Percentiles rank a stretch among this genome's conserved stretches.
phyloP scores from a whole-genome alignment of 2,797 vertebrate genomes.

The Tragopan temminckii region DNA sequence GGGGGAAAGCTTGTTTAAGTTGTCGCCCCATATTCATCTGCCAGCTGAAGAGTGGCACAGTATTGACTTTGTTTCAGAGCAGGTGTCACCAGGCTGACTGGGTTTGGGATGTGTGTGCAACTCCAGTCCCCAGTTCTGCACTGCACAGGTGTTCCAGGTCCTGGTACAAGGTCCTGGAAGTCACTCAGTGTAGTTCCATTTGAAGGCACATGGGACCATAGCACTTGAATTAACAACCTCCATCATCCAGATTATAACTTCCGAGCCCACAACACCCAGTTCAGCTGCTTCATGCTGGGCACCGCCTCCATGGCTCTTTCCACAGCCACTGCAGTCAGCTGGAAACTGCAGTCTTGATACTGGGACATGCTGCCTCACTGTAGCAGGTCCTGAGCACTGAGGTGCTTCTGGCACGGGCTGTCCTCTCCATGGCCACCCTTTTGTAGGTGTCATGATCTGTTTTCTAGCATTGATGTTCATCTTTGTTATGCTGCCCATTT shows the following conservation, averaged over 20 bases:
- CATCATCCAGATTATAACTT: background rate
- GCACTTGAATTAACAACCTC: background rate
- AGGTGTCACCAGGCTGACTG: background rate
- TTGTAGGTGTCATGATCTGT: background rate
- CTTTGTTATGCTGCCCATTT: background rate
- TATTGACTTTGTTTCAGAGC: background rate
- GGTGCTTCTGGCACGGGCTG: background rate
- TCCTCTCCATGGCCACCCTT: background rate
- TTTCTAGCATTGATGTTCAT: background rate
- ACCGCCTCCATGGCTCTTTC: rapidly evolving
- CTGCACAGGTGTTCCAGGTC: background rate
- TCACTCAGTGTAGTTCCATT: background rate
- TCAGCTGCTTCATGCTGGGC: rapidly evolving
- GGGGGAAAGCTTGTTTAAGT: slow-evolving; percentile 1
- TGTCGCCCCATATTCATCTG: background rate
- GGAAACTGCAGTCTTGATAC: background rate
- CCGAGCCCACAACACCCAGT: background rate
- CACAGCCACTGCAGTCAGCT: background rate
- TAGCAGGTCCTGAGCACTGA: background rate
- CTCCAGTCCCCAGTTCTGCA: background rate
- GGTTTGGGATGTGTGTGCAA: background rate
- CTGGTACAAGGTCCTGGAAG: background rate
- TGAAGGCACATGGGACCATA: background rate
- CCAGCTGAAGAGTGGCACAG: background rate
- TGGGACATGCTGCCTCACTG: background rate